phyloP scores from a whole-genome alignment of 2,797 vertebrate species.

The Stomatorhinus walkeri region DNA sequence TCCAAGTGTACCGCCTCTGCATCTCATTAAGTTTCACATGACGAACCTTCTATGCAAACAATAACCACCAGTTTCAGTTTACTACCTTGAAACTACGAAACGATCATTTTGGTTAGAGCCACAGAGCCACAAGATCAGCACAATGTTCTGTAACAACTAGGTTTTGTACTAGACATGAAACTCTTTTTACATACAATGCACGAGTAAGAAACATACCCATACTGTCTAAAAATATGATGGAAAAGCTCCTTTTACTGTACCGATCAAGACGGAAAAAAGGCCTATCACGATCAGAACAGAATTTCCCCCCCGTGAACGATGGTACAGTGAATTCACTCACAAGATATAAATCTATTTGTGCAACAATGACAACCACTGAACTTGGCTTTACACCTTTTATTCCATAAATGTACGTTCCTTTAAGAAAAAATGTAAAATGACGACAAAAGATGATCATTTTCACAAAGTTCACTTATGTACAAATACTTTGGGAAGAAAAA shows the following conservation, averaged over 20 bases:
- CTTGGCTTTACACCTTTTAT: not conserved
- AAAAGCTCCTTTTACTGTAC: not conserved
- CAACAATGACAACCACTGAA: not conserved
- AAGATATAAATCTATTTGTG: not conserved
- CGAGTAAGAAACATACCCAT: not conserved
- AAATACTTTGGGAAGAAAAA: not conserved
- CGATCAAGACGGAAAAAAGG: not conserved
- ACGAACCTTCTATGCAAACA: not conserved
- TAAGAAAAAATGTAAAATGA: not conserved
- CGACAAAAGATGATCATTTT: not conserved
- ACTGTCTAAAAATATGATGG: not conserved
- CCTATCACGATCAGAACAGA: not conserved
- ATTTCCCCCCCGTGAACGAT: not conserved
- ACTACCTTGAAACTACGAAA: not conserved
- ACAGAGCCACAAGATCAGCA: not conserved
- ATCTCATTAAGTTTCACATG: not conserved
- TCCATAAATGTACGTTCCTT: not conserved
- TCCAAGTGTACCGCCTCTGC: not conserved
- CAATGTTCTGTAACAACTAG: not conserved
- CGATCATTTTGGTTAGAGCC: not conserved
- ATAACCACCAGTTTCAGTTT: not conserved
- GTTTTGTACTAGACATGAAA: not conserved
- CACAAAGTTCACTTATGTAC: not conserved
- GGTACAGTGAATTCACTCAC: not conserved
- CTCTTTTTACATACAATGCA: not conserved